Conservation (phyloP, 92 coral and sea anemone genomes). For the Epizoanthus illoricatus region DNA sequence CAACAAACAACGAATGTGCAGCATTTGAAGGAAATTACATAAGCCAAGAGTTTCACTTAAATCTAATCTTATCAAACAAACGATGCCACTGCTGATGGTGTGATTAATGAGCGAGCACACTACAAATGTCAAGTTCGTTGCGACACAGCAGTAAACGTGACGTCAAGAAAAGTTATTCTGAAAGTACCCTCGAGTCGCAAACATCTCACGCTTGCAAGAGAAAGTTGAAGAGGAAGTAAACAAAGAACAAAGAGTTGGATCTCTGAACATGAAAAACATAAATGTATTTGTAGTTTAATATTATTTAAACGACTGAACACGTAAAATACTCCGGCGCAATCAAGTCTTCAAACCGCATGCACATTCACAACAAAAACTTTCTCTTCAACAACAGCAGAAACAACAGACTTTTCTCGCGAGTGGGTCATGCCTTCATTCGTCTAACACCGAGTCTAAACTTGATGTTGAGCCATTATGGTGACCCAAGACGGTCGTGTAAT, state of each 20-base stretch:
- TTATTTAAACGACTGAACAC: not conserved
- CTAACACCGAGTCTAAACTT: not conserved
- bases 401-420: slow-evolving; percentile 1
- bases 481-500: not conserved
- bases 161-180: not conserved
- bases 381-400: slow-evolving; percentile 6
- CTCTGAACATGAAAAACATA: not conserved
- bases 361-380: not conserved
- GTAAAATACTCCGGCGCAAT: not conserved
- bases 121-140: not conserved
- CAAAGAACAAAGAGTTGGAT: not conserved
- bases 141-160: not conserved
- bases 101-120: not conserved
- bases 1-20: not conserved
- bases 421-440: not conserved
- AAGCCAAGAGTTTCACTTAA: not conserved
- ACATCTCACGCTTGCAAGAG: not conserved
- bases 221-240: not conserved
- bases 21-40: not conserved
- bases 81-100: not conserved
- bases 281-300: not conserved
- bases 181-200: not conserved
- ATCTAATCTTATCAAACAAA: not conserved
- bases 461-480: not conserved
- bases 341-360: not conserved